Base-by-base conservation (phyloP, 2,797 vertebrate species). In the Enteromius treurensis region DNA sequence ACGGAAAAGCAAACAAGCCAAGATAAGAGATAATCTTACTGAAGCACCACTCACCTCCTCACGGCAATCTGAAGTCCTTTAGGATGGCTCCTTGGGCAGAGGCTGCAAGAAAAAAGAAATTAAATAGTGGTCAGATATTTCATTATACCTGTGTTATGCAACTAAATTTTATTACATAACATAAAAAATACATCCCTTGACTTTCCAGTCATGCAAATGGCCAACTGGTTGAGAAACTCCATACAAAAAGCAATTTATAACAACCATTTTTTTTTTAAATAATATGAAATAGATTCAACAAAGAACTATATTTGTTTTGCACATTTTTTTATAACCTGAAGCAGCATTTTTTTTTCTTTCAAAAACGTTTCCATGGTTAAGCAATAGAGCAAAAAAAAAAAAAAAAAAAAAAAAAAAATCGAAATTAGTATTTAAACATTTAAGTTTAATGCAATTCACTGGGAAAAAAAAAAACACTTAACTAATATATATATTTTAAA, bases 31-130 rank as follows among this genome's bases (percentile, higher is more conserved):
- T 86, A 86, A 15, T 67, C 81, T 53, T 14, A 5, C 42, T 23
- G 45, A 53, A 82, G 65, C 51, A 15, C 51, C 4, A 86, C 85
- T 91, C 84, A 92, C 92, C 85, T 93, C 89, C 89, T 80, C 89
- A 88, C 87, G 60, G 89, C 85, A 86, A 86, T 78, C 86, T 81
- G 85, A 84, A 82, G 80, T 86, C 90, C 80, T 92, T 93, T 96
- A 96, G 88, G 95, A 95, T 0, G 95, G 95, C 89, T 95, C 95
- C 92, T 95, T 96, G 84, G 95, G 95, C 90, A 95, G 92, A 89
- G 95, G 95, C 95, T 95, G 89, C n/a, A 91, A 92, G 14, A 87
- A 85, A 90, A 40, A 90, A 83, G 88, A 67, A 67, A 83, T 21
- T 5, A 85, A 83, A 86, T 11, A 65, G 78, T 79, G 19, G 86